phyloP scores from a whole-genome alignment of 2,797 vertebrate species.

The Malacoraja senta region DNA sequence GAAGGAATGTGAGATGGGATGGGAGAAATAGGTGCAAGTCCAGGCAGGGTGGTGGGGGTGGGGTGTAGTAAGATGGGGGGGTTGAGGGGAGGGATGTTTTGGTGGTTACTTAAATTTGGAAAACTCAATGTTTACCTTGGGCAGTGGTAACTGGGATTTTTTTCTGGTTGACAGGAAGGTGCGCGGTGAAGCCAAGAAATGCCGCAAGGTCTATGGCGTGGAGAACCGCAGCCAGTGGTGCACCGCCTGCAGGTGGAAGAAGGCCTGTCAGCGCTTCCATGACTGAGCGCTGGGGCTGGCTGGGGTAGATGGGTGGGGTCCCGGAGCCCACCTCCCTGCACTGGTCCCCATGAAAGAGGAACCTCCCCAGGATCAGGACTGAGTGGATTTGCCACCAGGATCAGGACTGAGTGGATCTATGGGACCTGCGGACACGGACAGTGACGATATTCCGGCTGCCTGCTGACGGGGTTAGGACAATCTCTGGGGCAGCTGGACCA shows the following conservation, averaged over 20 bases:
- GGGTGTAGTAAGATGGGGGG: neutral
- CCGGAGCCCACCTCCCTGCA: neutral
- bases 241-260: conserved; percentile 86
- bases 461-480: no score
- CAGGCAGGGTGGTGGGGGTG: neutral
- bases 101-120: no score
- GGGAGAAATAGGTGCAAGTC: neutral
- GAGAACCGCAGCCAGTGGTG: conserved; percentile 87
- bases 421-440: no score
- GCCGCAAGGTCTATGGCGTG: conserved; percentile 82
- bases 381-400: neutral
- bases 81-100: neutral
- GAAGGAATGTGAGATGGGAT: neutral
- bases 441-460: no score
- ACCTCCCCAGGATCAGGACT: neutral
- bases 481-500: no score
- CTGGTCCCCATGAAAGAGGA: neutral
- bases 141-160: no score
- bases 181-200: conserved; percentile 82
- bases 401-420: neutral
- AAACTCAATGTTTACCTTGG: no score
- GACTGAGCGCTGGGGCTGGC: conserved; percentile 55
- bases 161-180: conserved; percentile 62
- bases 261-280: conserved; percentile 83
- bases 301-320: neutral